Evolutionary conservation across 2,113 vertebrate genomes (phyloP), one percentile per base, ranked within the genome.

Genomic region (Theristicus caerulescens): DNA sequence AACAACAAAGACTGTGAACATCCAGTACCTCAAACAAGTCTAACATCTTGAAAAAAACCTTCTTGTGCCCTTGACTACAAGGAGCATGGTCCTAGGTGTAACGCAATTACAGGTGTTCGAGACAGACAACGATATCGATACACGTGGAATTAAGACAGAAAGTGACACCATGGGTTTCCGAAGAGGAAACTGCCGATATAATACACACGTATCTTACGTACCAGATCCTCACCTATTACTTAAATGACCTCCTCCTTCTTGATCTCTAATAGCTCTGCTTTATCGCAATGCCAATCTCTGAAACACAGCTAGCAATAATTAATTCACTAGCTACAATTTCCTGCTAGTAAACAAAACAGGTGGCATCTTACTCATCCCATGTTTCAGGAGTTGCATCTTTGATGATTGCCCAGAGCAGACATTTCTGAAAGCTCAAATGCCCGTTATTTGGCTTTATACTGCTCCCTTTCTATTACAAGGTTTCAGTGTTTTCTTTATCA

Each of bases 201-300:
- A 89, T 6, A 67, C 38, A 26, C 2, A 3, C 74, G 47, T 10
- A 59, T 13, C 57, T 72, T 31, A 6, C 0, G 1, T 2, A 11
- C 15, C 46, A 47, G 36, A 26, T 34, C 74, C 52, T 58, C 65
- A 16, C 5, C 59, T 14, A 5, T 3, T 14, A 16, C 59, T 32
- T 11, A 32, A 57, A 64, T 4, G 1, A 55, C 9, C 74, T 79
- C 36, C 40, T 31, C 5, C 26, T 17, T 13, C 47, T 25, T 11
- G 4, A 85, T 42, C 57, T 79, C 27, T 10, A 54, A 31, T 4
- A 42, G 3, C 71, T 64, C 76, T 58, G 79, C 64, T 73, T 49
- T 18, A 49, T 9, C 72, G 27, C 86, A 16, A 12, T 2, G 26
- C 14, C 36, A 18, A n/a, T 1, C 67, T 26, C 31, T 13, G 36